Base-by-base conservation (phyloP, 64 coral and sea anemone genomes). In the Trachythela sp. region DNA sequence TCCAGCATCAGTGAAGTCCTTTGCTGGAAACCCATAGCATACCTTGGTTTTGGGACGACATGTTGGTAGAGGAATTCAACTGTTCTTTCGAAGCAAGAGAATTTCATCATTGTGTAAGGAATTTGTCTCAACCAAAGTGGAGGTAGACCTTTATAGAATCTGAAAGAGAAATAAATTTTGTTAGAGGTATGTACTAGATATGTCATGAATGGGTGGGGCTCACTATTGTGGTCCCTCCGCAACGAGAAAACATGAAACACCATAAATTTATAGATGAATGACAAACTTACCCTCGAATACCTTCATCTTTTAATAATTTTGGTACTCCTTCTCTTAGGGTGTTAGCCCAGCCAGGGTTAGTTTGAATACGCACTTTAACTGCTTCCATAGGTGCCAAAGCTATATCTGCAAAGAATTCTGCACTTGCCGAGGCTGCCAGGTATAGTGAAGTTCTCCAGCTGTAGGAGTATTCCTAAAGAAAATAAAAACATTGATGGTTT, bases 51-150 rank as follows among this genome's bases (percentile, higher is more conserved):
- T n/a, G 96, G 96, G 52, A 99, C 96, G 89, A 99, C 89, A 91
- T 99, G 31, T 87, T 93, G 94, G 87, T 99, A 99, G 26, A 99
- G 48, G 38, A 93, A 94, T 40, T 99, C 96, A 40, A 99, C 93
- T 70, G 96, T 99, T 84, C 96, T 90, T 89, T 99, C 96, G 89
- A 99, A 99, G 72, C 96, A 99, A 58, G 96, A 93, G 84, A 99
- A 99, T 70, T 99, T 99, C 96, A 99, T 99, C 96, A 99, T 99
- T 45, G 96, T 99, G 86, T 99, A 99, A 24, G 96, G 96, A 30
- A 99, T 99, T 64, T 99, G 96, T 89, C 96, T 85, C 86, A 99
- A 91, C 96, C 96, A 99, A 27, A 99, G 34, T 71, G 96, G 96
- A 20, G 96, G 96, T 36, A 99, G 84, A 8, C 96, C 96, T 51